Base-by-base conservation (phyloP, 2,113 vertebrate genomes). In the Seriola rivoliana region DNA sequence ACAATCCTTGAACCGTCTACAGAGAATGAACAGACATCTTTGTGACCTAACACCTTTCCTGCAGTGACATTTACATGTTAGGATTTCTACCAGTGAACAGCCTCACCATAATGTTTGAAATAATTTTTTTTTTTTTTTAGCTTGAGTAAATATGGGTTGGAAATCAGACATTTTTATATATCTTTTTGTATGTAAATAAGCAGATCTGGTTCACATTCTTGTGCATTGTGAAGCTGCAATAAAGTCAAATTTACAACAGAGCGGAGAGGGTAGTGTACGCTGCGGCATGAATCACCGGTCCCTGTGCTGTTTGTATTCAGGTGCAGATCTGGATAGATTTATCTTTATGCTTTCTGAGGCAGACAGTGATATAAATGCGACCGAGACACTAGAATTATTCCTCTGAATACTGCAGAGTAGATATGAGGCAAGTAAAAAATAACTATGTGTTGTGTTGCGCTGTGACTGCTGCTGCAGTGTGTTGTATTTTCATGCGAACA, bases 311-410 rank as follows among this genome's bases (percentile, higher is more conserved):
- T 74, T 63, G 52, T 58, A 29, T 42, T 52, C 67, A 72, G 64
- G 23, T 52, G 71, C 62, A 66, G 32, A 67, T 78, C n/a, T 72
- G 42, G 48, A 85, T 16, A 46, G 42, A 82, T 85, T 46, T 75
- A 58, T 44, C 65, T 42, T 74, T 44, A 5, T 58, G 48, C 48
- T 85, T 36, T 84, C 44, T 38, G 40, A 64, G 52, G 64, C 69
- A 65, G 55, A 8, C 58, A 11, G 32, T 48, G 83, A 74, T 72
- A 32, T 48, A 62, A 71, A 65, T 79, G 58, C 5, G 4, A 48
- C 69, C 3, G 3, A 57, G 57, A 76, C 25, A 64, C 21, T 12
- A 32, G 63, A 78, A 50, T 78, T 69, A 78, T 79, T 63, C 68
- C n/a, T 71, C 36, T 23, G 38, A 62, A 71, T 65, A 13, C 25